Base-by-base conservation (phyloP, 2,797 vertebrate genomes). In the Knipowitschia caucasica region DNA sequence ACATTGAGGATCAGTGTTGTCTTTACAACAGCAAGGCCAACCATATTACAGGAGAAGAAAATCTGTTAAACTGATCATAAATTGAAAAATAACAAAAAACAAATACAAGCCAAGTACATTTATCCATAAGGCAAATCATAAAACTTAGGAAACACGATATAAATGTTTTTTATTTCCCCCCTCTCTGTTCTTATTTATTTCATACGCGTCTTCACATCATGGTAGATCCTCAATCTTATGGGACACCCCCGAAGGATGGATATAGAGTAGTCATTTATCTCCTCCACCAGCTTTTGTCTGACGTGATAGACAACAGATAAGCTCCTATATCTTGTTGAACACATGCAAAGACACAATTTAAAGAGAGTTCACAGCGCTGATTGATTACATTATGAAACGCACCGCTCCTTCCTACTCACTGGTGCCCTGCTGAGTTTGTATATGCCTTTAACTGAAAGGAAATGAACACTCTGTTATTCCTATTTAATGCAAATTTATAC, bases 331-430 rank as follows among this genome's bases (percentile, higher is more conserved):
- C 31, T 24, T 21, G 17, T 14, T 14, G 20, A 29, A 15, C 29
- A 50, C 29, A 31, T 24, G 29, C 62, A 38, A 56, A 67, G 42
- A 59, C 33, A 52, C 12, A 33, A 50, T 50, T 60, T 42, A 50
- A 64, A 31, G 29, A 30, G 15, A 31, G 39, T 53, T 69, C 49
- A 29, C 35, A 42, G 31, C 23, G 15, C 10, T 56, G 56, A 71
- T 57, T 69, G 49, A 71, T 58, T 75, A 56, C 20, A 56, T 51
- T 56, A 44, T 26, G 38, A 63, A 75, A 49, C 23, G 24, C 17
- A 36, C 1, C 1, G 35, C 58, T 44, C 36, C 55, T 45, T 12
- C 2, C 62, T 11, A 0, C 20, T 23, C 1, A 50, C 60, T 35
- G 33, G 40, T 52, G 8, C 34, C 3, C 1, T 15, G 23, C 30